Percentiles rank a stretch among this genome's conserved stretches.
Evolutionary conservation across 2,797 vertebrate genomes (phyloP).

Genomic region (Peromyscus attwateri): DNA sequence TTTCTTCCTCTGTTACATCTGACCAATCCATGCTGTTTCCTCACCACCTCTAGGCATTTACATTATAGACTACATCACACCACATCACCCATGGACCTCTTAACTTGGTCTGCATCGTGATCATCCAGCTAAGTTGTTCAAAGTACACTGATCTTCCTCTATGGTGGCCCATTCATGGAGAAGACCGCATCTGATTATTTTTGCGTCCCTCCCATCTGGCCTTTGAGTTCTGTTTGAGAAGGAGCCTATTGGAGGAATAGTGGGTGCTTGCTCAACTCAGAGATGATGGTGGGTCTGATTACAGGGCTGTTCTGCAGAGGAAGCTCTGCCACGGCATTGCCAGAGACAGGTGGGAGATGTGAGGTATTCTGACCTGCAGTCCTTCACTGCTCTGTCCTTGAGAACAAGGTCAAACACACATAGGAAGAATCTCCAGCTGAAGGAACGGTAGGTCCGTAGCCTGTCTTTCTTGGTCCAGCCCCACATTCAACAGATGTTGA

Average conservation of each 20-base stretch:
- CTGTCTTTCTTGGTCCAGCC: neutral
- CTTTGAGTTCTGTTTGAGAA: neutral
- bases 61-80: neutral
- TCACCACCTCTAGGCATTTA: neutral
- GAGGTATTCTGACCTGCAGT: no score
- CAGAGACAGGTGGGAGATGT: neutral
- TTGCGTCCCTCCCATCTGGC: neutral
- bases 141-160: neutral
- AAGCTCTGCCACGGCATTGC: neutral
- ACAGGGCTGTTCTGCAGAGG: neutral
- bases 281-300: neutral
- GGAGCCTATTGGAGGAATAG: neutral
- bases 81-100: neutral
- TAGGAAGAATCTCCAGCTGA: neutral
- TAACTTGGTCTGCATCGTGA: neutral
- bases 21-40: neutral
- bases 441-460: neutral
- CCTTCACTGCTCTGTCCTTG: neutral
- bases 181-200: neutral
- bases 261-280: neutral
- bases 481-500: slow-evolving; percentile 1
- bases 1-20: neutral
- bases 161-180: neutral
- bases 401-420: neutral
- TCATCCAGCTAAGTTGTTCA: neutral